Base-by-base conservation (phyloP, 2,113 vertebrate species). In the Salvelinus alpinus region DNA sequence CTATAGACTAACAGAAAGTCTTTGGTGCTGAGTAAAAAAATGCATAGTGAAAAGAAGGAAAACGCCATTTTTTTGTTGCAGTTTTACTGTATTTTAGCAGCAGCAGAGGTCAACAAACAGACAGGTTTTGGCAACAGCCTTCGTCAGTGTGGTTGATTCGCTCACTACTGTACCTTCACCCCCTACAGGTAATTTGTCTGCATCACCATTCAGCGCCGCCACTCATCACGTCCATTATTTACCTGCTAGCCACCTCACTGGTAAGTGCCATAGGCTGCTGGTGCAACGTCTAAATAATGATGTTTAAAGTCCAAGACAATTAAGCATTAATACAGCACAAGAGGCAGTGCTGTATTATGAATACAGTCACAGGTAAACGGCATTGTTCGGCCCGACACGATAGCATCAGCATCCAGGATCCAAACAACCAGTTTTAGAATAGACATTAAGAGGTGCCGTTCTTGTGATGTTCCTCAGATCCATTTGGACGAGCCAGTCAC, bases 401-500 rank as follows among this genome's bases (percentile, higher is more conserved):
- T 77, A 71, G 27, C 16, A 62, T 22, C 29, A 44, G 9, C 38
- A 44, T 44, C 9, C 38, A 44, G 38, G 38, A 44, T 44, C 38
- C 38, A 44, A 44, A 54, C 64, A 31, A 44, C 57, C 44, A 29
- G 27, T 18, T 6, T 44, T 22, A 24, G 13, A 16, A 29, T 12
- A 59, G 24, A 14, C 25, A 34, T 20, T 34, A 18, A 31, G 31
- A 68, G 2, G 8, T 48, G 47, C 38, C 44, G 81, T 84, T 83
- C 77, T 64, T 85, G 88, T 91, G 82, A 29, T 68, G 81, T 91
- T 90, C 92, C 88, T 70, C 92, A 95, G 95, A 94, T 91, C 93
- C 94, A 78, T 95, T 95, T 92, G 91, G 92, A 92, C 93, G 94
- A 88, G 86, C 94, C 70, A 92, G 92, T 91, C 91, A 92, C 90